Evolutionary conservation across 1,140 invertebrate genomes (phyloP).

Genomic region (Micrasema minimum): DNA sequence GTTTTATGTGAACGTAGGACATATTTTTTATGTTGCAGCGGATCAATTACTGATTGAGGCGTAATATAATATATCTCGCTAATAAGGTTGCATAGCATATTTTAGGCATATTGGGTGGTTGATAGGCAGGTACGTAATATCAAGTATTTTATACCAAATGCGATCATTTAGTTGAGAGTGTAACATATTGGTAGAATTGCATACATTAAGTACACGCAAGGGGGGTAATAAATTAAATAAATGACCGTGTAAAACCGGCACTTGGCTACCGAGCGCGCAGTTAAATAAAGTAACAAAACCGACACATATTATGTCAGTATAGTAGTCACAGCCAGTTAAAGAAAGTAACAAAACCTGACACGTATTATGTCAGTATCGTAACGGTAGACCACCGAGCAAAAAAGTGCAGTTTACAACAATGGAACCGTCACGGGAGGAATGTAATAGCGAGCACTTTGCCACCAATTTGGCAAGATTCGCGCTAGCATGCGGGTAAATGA

Average conservation of each 20-base stretch:
- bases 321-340: no score
- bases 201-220: slow-evolving; percentile 8
- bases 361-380: not conserved
- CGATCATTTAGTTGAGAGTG: no score
- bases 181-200: slow-evolving; percentile 2
- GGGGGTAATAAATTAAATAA: slow-evolving; percentile 28
- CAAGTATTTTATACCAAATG: no score
- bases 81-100: no score
- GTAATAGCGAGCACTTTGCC: not conserved
- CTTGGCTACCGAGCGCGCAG: slow-evolving; percentile 19
- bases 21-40: no score
- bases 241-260: slow-evolving; percentile 21
- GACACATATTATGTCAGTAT: not conserved
- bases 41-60: no score
- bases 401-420: not conserved
- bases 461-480: not conserved
- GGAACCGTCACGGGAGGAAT: not conserved
- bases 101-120: no score
- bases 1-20: no score
- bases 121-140: no score
- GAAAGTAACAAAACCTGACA: not conserved
- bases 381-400: not conserved
- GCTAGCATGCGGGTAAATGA: not conserved
- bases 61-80: no score
- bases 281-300: no score